Percentiles rank a stretch among this genome's conserved stretches.
phyloP scores from a whole-genome alignment of 2,113 vertebrate genomes.

The Gymnogyps californianus region DNA sequence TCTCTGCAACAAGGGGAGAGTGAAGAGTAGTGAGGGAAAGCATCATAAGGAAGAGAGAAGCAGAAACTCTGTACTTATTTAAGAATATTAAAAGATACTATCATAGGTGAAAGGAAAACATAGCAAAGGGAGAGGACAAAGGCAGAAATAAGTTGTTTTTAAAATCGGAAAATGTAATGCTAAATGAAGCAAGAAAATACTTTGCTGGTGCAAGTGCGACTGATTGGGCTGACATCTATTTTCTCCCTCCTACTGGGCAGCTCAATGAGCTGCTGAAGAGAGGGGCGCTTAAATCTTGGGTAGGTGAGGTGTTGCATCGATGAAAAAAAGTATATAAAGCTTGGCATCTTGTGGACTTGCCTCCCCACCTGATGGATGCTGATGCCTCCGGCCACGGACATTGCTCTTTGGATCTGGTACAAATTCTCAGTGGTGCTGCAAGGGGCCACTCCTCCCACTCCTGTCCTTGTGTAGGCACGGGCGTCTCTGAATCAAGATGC shows the following conservation, averaged over 20 bases:
- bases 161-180: neutral
- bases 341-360: neutral
- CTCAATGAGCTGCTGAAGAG: neutral
- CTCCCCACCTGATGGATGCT: neutral
- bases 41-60: neutral
- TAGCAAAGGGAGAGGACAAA: neutral
- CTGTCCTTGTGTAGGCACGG: neutral
- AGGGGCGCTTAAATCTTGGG: neutral
- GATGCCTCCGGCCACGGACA: neutral
- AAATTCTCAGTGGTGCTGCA: neutral
- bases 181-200: neutral
- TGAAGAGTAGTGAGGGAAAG: neutral
- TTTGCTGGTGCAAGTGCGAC: rapidly evolving
- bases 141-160: neutral
- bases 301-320: neutral
- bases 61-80: neutral
- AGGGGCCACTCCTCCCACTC: neutral
- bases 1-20: neutral
- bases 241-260: neutral
- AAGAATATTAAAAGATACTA: neutral
- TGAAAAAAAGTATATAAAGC: neutral
- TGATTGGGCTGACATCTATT: neutral
- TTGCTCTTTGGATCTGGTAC: neutral
- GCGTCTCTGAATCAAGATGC: neutral
- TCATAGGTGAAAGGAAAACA: neutral